A percentile compares a stretch with the other conserved stretches of the same genome.
Conservation (phyloP, 2,797 vertebrate genomes). For the Esox masquinongy region DNA sequence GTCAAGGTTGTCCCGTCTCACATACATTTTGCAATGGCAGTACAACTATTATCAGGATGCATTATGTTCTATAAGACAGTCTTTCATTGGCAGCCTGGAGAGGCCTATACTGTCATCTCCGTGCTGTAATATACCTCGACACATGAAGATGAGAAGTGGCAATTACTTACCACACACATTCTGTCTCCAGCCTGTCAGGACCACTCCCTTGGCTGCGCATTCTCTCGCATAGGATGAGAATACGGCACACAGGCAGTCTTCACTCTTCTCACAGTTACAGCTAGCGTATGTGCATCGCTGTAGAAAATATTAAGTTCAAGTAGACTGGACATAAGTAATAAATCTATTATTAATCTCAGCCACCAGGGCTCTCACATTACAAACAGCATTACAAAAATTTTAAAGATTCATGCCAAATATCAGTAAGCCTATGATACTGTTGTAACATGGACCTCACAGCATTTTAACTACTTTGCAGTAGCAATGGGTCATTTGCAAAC, state of each 20-base stretch:
- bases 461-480: too few species aligned
- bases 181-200: conserved; percentile 77
- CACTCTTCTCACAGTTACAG: conserved; percentile 87
- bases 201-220: conserved; percentile 83
- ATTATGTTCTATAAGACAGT: neutral
- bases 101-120: neutral
- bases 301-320: conserved; percentile 19
- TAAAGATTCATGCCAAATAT: too few species aligned
- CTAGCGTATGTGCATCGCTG: conserved; percentile 91
- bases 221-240: conserved; percentile 88
- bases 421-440: too few species aligned
- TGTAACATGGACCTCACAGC: too few species aligned
- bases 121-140: conserved; percentile 26
- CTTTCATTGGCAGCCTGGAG: neutral
- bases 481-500: too few species aligned
- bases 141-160: neutral
- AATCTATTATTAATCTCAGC: neutral
- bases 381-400: too few species aligned
- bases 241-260: conserved; percentile 88
- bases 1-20: neutral
- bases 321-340: neutral
- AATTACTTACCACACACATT: conserved; percentile 71
- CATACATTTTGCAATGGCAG: neutral
- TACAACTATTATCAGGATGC: neutral
- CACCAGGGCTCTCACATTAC: neutral